Percentiles rank a stretch among this genome's conserved stretches.
These are phyloP conservation scores for Orchesella flavescens DNA, from an alignment of 2,888 invertebrate species.

Conservation along the genomic window DNA sequence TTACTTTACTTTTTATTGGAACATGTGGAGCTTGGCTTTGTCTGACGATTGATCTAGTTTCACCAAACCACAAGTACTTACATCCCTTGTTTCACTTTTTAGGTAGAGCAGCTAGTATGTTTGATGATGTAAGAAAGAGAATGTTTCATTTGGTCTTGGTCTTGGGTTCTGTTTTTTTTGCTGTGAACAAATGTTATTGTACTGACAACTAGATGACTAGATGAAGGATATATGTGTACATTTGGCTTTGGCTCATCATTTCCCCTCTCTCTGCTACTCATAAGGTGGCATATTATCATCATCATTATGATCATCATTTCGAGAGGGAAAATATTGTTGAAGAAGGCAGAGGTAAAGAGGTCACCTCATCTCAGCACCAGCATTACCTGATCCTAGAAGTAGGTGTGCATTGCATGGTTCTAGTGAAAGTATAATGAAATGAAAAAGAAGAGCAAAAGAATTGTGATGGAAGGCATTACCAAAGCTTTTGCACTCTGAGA, in stretches of 20 bases:
- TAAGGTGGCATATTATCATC: constrained; percentile 15
- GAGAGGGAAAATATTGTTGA: constrained; percentile 38
- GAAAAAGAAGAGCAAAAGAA: constrained; percentile 18
- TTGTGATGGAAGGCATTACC: constrained; percentile 1
- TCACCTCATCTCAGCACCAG: constrained; percentile 24
- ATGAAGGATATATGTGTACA: constrained; percentile 38
- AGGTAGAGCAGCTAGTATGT: no score
- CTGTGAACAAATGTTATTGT: background rate
- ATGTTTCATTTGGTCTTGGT: background rate
- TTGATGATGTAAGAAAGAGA: no score
- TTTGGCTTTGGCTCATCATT: constrained; percentile 44
- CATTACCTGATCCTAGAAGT: constrained; percentile 33
- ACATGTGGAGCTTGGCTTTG: background rate
- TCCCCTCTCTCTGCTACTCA: constrained; percentile 14
- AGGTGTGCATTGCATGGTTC: background rate
- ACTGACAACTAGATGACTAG: constrained; percentile 49
- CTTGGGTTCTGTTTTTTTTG: background rate
- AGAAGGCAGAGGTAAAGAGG: constrained; percentile 25
- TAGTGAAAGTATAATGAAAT: constrained; percentile 1
- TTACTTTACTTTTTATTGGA: no score
- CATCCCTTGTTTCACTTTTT: no score
- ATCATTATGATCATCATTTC: constrained; percentile 36
- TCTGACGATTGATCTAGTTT: constrained; percentile 47
- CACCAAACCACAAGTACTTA: no score
- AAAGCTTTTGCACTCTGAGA: background rate